Evolutionary conservation across 2,888 invertebrate species (phyloP).

Genomic region (Trichacis sp.): DNA sequence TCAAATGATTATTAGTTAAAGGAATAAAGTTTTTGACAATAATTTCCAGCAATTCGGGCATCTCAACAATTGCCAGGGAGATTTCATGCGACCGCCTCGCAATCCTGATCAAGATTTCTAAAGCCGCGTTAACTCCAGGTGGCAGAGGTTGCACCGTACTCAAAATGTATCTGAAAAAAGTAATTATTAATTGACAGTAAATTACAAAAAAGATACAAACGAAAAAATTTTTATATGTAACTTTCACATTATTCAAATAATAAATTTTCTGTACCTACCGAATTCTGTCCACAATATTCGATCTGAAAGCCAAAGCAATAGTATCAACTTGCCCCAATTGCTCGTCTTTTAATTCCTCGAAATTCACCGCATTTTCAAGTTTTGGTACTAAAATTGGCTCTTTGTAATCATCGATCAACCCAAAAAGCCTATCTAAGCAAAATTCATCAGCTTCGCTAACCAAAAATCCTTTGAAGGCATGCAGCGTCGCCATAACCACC

Average conservation of each 20-base stretch:
- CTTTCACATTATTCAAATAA: no score
- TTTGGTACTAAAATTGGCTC: constrained; percentile 59
- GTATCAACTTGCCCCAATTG: constrained; percentile 88
- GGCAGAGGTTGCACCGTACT: constrained; percentile 78
- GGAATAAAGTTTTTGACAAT: constrained; percentile 76
- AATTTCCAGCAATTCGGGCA: constrained; percentile 75
- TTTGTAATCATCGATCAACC: constrained; percentile 67
- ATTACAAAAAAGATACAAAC: no score
- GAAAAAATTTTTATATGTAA: no score
- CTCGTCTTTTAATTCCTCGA: constrained; percentile 83
- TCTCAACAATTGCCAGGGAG: constrained; percentile 75
- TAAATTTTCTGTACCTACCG: no score
- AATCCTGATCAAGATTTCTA: constrained; percentile 85
- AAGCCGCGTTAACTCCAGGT: constrained; percentile 78
- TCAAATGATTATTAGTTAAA: constrained; percentile 50
- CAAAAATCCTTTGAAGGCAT: constrained; percentile 81
- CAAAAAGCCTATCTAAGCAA: constrained; percentile 77
- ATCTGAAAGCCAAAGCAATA: constrained; percentile 78
- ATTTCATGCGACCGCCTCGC: constrained; percentile 81
- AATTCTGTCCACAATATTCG: constrained; percentile 82
- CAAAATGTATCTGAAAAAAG: constrained; percentile 84
- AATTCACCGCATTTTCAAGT: constrained; percentile 68
- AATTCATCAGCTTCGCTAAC: constrained; percentile 85
- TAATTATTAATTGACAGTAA: no score
- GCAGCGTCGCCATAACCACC: constrained; percentile 81